A percentile compares a stretch with the other conserved stretches of the same genome.
Conservation (phyloP, 1,140 invertebrate species). For the Telenomus remus region DNA sequence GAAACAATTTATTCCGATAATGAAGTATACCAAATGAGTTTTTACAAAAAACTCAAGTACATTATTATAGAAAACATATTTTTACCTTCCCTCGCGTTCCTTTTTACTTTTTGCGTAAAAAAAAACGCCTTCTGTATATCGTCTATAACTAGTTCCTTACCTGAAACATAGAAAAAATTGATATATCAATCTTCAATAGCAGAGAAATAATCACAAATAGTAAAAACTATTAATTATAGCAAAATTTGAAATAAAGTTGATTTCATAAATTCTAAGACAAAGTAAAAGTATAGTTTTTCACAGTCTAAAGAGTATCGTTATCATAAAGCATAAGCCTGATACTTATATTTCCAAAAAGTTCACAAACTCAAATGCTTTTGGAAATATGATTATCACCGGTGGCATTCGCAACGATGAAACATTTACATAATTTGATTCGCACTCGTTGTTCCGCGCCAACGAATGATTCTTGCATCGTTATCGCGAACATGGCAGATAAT, state of each 20-base stretch:
- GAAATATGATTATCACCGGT: conserved; percentile 32
- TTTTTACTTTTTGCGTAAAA: no score
- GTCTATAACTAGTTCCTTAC: conserved; percentile 5
- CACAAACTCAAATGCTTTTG: neutral
- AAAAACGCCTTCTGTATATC: neutral
- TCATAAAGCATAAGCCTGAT: conserved; percentile 4
- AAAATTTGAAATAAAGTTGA: conserved; percentile 12
- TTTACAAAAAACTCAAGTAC: no score
- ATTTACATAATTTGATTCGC: conserved; percentile 44
- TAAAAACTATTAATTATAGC: neutral
- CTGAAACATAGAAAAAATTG: conserved; percentile 32
- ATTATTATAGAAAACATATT: no score
- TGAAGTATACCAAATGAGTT: no score
- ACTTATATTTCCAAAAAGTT: neutral
- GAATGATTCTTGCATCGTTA: conserved; percentile 40
- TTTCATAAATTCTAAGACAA: no score
- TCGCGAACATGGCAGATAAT: conserved; percentile 15
- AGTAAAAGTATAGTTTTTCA: no score
- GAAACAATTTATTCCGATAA: no score
- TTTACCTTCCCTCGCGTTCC: no score
- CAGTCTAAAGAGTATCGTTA: conserved; percentile 19
- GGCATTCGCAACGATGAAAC: conserved; percentile 4
- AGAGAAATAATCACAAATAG: no score
- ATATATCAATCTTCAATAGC: no score
- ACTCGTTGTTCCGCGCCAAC: conserved; percentile 29